A percentile compares a stretch with the other conserved stretches of the same genome.
Evolutionary conservation across 2,888 invertebrate species (phyloP).

Genomic region (Adelphocoris suturalis): DNA sequence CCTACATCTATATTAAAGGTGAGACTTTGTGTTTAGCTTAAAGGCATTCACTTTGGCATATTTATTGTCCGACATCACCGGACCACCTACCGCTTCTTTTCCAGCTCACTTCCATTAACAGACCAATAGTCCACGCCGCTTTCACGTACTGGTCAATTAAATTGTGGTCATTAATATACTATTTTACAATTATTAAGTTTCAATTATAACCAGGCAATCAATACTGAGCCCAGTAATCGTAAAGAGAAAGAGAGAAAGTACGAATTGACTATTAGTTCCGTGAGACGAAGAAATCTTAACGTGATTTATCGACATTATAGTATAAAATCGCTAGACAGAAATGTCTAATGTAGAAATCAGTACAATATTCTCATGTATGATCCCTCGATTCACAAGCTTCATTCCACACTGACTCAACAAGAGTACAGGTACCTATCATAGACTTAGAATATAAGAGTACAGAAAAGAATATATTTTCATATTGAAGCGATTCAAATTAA

Average conservation of each 20-base stretch:
- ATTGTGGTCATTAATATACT: conserved; percentile 53
- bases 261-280: not conserved
- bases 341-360: too few relatives aligned
- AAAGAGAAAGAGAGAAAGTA: conserved; percentile 7
- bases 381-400: too few relatives aligned
- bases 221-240: conserved; percentile 38
- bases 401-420: too few relatives aligned
- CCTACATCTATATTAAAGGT: conserved; percentile 71
- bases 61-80: conserved; percentile 60
- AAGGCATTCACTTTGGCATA: conserved; percentile 70
- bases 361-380: too few relatives aligned
- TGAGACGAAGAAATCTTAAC: not conserved
- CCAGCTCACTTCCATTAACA: conserved; percentile 64
- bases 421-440: too few relatives aligned
- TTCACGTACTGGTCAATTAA: conserved; percentile 57
- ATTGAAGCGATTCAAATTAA: too few relatives aligned
- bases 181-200: conserved; percentile 55
- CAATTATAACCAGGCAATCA: conserved; percentile 54
- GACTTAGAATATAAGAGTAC: too few relatives aligned
- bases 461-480: too few relatives aligned
- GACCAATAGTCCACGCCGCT: conserved; percentile 62
- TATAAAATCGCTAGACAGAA: not conserved
- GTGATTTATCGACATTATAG: not conserved
- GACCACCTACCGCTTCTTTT: conserved; percentile 66
- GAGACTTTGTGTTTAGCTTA: conserved; percentile 70